Conservation (phyloP, 2,113 vertebrate species). For the Neodon shergylaensis region DNA sequence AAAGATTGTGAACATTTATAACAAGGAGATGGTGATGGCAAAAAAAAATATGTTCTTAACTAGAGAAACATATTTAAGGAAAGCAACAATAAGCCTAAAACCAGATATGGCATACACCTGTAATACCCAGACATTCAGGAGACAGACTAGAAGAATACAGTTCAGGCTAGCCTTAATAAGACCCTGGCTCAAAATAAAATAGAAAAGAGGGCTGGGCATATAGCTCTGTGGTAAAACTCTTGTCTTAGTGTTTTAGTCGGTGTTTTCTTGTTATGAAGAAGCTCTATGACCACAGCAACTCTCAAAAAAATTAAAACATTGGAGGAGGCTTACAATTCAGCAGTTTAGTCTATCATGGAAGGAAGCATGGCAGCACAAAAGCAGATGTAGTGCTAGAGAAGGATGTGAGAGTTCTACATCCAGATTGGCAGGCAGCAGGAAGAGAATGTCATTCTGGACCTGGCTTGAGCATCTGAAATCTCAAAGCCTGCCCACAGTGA, state of each 20-base stretch:
- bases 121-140: not conserved
- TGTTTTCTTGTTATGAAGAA: too few relatives aligned
- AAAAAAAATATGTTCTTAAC: not conserved
- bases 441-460: not conserved
- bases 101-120: not conserved
- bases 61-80: slow-evolving; percentile 12
- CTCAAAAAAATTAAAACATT: too few relatives aligned
- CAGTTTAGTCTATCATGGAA: too few relatives aligned
- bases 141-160: not conserved
- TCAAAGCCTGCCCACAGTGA: not conserved
- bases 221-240: not conserved
- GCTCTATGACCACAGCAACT: too few relatives aligned
- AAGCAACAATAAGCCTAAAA: not conserved
- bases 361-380: too few relatives aligned
- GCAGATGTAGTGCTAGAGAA: not conserved
- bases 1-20: not conserved
- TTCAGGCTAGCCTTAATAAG: not conserved
- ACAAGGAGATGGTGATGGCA: not conserved
- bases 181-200: not conserved
- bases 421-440: not conserved
- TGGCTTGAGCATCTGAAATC: too few relatives aligned
- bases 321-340: too few relatives aligned
- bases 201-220: not conserved
- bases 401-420: not conserved
- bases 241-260: not conserved